Evolutionary conservation across 2,113 vertebrate genomes (phyloP).

Genomic region (Balaeniceps rex): DNA sequence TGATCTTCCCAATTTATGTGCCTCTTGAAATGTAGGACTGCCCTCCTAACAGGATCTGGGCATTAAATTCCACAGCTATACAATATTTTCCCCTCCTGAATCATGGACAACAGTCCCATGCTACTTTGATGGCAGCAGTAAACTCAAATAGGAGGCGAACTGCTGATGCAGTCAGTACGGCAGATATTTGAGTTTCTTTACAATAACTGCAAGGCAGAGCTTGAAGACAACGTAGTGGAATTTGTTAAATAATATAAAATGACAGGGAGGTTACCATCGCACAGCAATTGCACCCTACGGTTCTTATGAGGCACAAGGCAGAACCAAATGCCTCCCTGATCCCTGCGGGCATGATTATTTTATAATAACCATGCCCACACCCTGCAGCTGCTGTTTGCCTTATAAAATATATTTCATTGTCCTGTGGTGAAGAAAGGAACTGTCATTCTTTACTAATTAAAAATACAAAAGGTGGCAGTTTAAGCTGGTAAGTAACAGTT

Average conservation of each 20-base stretch:
- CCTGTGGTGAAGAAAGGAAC: background rate
- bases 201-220: slow-evolving; percentile 41
- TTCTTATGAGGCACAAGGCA: slow-evolving; percentile 31
- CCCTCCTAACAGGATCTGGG: background rate
- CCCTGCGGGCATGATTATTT: background rate
- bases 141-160: background rate
- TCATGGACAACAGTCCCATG: background rate
- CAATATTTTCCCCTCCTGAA: background rate
- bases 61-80: background rate
- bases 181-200: slow-evolving; percentile 9
- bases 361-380: background rate
- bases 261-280: slow-evolving; percentile 23
- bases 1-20: background rate
- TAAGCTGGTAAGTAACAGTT: background rate
- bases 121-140: background rate
- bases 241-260: slow-evolving; percentile 58
- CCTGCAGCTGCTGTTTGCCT: slow-evolving; percentile 36
- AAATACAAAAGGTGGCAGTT: background rate
- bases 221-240: slow-evolving; percentile 25
- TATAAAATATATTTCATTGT: background rate
- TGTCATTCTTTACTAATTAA: background rate
- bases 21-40: background rate
- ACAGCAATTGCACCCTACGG: slow-evolving; percentile 22
- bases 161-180: background rate
- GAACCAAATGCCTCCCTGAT: slow-evolving; percentile 24